Conservation (phyloP, 2,113 vertebrate genomes). For the Meriones unguiculatus region DNA sequence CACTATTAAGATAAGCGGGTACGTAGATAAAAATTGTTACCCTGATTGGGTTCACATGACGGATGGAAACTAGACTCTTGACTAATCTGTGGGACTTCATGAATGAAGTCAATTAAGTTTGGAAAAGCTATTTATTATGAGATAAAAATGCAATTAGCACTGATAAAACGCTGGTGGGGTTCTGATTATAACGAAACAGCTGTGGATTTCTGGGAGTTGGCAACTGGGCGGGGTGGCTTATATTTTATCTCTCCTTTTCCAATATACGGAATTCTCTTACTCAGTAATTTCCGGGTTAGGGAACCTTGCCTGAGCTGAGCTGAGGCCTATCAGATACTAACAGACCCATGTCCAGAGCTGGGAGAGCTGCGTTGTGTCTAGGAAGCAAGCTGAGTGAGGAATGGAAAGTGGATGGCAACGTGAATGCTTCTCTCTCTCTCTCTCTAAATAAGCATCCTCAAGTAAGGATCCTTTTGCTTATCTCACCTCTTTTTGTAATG, state of each 20-base stretch:
- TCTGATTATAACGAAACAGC: conserved; percentile 72
- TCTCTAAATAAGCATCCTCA: not conserved
- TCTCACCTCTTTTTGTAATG: conserved; percentile 14
- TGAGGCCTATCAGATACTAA: conserved; percentile 35
- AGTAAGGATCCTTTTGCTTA: conserved; percentile 47
- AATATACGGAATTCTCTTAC: conserved; percentile 47
- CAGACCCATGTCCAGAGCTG: conserved; percentile 41
- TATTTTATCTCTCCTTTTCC: conserved; percentile 59
- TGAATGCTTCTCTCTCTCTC: not conserved
- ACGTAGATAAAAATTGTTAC: conserved; percentile 55
- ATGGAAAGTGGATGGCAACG: conserved; percentile 54
- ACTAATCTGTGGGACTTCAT: conserved; percentile 79
- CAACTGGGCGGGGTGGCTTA: conserved; percentile 6
- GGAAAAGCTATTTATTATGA: conserved; percentile 85
- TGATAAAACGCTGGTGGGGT: conserved; percentile 81
- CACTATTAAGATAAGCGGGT: conserved; percentile 53
- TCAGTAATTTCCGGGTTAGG: conserved; percentile 31
- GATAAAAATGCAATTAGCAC: conserved; percentile 86
- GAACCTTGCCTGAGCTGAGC: not conserved
- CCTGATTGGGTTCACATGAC: conserved; percentile 71
- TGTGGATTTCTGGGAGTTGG: conserved; percentile 75
- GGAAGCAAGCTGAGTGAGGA: conserved; percentile 55
- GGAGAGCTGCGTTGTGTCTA: conserved; percentile 19
- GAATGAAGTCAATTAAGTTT: conserved; percentile 85
- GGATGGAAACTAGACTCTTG: conserved; percentile 81